Base-by-base conservation (phyloP, 2,113 vertebrate species). In the Rhinichthys klamathensis region DNA sequence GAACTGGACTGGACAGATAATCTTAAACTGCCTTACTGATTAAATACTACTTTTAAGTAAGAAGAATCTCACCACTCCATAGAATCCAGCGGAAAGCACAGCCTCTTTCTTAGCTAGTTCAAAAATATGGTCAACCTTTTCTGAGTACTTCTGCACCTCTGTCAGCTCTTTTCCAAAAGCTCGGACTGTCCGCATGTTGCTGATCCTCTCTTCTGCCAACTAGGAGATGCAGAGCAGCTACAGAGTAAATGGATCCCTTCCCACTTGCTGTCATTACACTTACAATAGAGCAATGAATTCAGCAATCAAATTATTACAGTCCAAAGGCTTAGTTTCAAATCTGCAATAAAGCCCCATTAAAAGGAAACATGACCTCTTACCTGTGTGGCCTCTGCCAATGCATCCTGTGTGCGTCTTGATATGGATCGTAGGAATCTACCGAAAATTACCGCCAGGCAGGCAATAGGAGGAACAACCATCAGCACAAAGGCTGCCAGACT, bases 191-290 rank as follows among this genome's bases (percentile, higher is more conserved):
- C 98, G 93, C 86, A 99, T 91, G 88, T 98, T 99, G 91, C 98
- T 95, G n/a, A 99, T 97, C 12, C 97, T 94, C 88, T 99, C 98
- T 90, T 99, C 98, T 30, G 98, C 97, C 90, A 99, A 91, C 98
- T 99, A 87, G 21, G 23, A 13, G 65, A 74, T 69, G 35, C 18
- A 82, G 18, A 72, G 21, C 18, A 85, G 56, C 73, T 56, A 82
- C 80, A 80, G 21, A 72, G 56, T 72, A 35, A 44, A 83, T 13
- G 15, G 51, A 46, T 49, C 35, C n/a, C 32, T 67, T 82, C 44
- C 46, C n/a, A 35, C 75, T 73, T 44, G 23, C 21, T 23, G 4
- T 44, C 41, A n/a, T 69, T 16, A 7, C 12, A 49, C 13, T 77
- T n/a, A 38, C 3, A 58, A 46, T 70, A 54, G 12, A n/a, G 30